Evolutionary conservation across 2,888 invertebrate species (phyloP), one percentile per base, ranked within the genome.

Genomic region (Carterocephalus palaemon): DNA sequence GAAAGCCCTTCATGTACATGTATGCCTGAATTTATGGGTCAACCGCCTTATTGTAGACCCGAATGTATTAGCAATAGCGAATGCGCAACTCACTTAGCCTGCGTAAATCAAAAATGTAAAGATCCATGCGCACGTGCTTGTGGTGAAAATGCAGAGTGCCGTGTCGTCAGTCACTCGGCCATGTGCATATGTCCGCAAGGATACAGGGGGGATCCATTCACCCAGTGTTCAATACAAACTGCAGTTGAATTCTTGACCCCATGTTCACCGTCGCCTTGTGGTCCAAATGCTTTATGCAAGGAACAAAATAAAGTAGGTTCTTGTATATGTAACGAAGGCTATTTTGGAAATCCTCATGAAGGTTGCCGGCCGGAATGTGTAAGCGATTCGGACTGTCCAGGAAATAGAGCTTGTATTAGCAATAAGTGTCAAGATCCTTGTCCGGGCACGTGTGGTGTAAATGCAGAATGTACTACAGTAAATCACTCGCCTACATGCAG

Each of bases 31-130:
- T 92, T 89, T 59, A 88, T 87, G 46, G 93, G 94, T 36, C 84
- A 90, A 42, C 93, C 95, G 29, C 94, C 94, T 1, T 92, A 92
- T 59, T 95, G 94, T 60, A 88, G 91, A 53, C 94, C 94, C 1
- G 95, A 95, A 79, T 95, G 95, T 73, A 86, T 92, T 23, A 91
- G 92, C 55, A 94, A 93, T 62, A 90, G 90, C 40, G 94, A 95
- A 75, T 95, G 94, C 63, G 68, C 89, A 2, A 88, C 88, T 56
- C 88, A 90, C 53, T 80, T 92, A 55, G 92, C 94, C 43, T 94
- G 94, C 65, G 85, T 92, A 3, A 91, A 91, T 63, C 89, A 91
- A 59, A 92, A 92, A 81, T 94, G 94, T 68, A 89, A 87, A 69
- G 91, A 92, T 67, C 93, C 93, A 4, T 94, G 94, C 62, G 86